Base-by-base conservation (phyloP, 2,888 invertebrate genomes). In the Antitype chi region DNA sequence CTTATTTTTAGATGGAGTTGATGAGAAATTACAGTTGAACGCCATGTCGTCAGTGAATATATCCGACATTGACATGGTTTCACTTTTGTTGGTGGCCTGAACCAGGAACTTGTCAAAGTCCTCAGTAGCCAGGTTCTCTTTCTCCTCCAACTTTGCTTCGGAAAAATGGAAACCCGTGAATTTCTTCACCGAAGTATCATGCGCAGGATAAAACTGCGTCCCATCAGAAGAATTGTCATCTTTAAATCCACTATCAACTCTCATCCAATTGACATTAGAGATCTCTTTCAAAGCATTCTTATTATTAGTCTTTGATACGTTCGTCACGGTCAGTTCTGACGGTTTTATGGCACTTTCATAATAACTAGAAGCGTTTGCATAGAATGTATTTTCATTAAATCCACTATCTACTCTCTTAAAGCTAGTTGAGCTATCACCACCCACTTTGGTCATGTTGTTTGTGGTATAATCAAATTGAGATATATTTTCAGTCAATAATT, bases 311-410 rank as follows among this genome's bases (percentile, higher is more conserved):
- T 92, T 93, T 4, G 94, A 92, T 72, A 90, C 71, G 81, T 93
- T 93, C 47, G 95, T 95, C 64, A 96, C 93, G 43, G 96, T 96
- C 83, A 96, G 85, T 88, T 96, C 96, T n/a, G 96, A 96, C 55
- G 96, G 96, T 90, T 96, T 96, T 94, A 96, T 96, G 93, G 96
- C 95, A 94, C 96, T 95, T 89, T 96, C 96, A 76, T 96, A 96
- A 84, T 96, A 96, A 92, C 96, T 96, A 87, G 96, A 96, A 60
- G 94, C 94, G 84, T 95, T 95, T 13, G 91, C 90, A 88, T 94
- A 96, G 77, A 95, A 96, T 9, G 95, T 96, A 68, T 95, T 94
- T 76, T 97, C 97, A 78, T 95, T 95, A 79, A 94, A 96, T 17
- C 96, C 97, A 82, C 96, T 97, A 77, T 96, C 96, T 25, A 95